Conservation (phyloP, 2,113 vertebrate genomes). For the Urocitellus parryii region DNA sequence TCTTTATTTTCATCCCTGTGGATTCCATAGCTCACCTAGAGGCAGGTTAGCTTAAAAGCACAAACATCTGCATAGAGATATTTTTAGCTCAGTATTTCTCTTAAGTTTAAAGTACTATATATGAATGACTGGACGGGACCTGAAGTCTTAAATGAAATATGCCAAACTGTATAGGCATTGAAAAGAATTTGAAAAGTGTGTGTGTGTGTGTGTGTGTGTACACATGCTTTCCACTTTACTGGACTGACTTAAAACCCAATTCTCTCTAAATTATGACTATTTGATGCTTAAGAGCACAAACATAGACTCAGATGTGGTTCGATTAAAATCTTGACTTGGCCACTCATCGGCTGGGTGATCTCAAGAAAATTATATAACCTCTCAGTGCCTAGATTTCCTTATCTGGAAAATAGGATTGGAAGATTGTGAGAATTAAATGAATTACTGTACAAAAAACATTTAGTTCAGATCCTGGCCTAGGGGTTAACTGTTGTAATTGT, state of each 20-base stretch:
- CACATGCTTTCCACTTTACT: not conserved
- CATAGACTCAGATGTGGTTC: not conserved
- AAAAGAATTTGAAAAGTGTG: not conserved
- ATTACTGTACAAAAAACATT: not conserved
- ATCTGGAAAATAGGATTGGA: slow-evolving; percentile 5
- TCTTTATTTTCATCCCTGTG: not conserved
- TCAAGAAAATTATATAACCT: not conserved
- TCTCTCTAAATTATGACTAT: not conserved
- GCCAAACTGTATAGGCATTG: not conserved
- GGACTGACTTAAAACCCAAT: slow-evolving; percentile 44
- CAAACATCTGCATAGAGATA: not conserved
- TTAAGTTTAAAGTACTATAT: not conserved
- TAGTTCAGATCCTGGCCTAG: not conserved
- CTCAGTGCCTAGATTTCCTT: slow-evolving; percentile 26
- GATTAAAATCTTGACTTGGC: not conserved
- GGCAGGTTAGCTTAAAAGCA: not conserved
- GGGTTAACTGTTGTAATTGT: not conserved
- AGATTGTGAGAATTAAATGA: slow-evolving; percentile 17
- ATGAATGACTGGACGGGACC: not conserved
- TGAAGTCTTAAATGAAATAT: not conserved
- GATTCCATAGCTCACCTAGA: not conserved
- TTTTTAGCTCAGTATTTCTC: not conserved
- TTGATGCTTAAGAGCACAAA: slow-evolving; percentile 17
- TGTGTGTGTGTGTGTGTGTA: too few relatives aligned
- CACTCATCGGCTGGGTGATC: not conserved